These are phyloP conservation scores for Dermochelys coriacea DNA, from an alignment of 2,797 vertebrate species.

Conservation along the genomic window DNA sequence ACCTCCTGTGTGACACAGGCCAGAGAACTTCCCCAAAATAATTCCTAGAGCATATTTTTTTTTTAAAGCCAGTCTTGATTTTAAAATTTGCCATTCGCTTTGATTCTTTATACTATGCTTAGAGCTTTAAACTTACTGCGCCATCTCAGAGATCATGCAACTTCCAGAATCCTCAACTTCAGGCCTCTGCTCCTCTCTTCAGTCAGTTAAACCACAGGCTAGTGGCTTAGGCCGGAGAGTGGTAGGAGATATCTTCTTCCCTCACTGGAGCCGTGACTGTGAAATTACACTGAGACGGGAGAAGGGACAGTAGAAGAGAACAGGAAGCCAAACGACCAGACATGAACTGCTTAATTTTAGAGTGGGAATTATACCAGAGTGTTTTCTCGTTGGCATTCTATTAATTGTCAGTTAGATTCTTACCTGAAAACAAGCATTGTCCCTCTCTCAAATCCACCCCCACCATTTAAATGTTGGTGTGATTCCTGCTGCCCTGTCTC, in stretches of 20 bases:
- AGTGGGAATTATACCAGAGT: background rate
- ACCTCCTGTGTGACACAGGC: too few species aligned
- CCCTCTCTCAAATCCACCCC: background rate
- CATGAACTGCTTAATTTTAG: background rate
- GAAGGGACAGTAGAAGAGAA: background rate
- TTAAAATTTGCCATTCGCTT: background rate
- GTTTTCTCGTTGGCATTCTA: background rate
- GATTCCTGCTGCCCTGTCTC: too few species aligned
- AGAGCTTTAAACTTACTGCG: background rate
- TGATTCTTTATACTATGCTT: background rate
- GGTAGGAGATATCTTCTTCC: too few species aligned
- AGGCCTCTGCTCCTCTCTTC: background rate
- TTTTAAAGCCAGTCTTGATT: too few species aligned
- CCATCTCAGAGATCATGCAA: background rate
- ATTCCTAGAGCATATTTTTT: too few species aligned
- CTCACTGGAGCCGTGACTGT: background rate
- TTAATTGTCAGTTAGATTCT: background rate
- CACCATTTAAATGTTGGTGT: too few species aligned
- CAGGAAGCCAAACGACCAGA: background rate
- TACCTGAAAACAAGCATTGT: accelerated
- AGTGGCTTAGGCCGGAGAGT: accelerated
- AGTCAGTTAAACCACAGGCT: accelerated
- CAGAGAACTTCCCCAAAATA: too few species aligned
- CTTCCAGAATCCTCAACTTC: background rate
- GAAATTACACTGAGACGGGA: background rate